Evolutionary conservation across 2,113 vertebrate species (phyloP).

Genomic region (Eira barbara): DNA sequence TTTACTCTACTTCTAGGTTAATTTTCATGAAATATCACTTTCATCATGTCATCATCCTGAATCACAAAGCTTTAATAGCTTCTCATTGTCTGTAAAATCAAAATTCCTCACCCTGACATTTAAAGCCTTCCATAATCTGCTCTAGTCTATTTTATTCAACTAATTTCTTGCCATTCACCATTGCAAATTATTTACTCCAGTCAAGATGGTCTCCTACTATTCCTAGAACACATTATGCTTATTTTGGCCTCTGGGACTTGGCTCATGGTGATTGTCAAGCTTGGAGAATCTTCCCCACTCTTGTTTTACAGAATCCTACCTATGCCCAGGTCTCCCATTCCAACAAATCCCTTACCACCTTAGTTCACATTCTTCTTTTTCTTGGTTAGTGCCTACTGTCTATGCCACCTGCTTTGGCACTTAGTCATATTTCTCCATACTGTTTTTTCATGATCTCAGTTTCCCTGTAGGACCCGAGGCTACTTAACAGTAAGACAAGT

Average conservation of each 20-base stretch:
- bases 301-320: slow-evolving; percentile 17
- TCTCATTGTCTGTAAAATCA: neutral
- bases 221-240: slow-evolving; percentile 21
- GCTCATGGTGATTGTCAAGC: neutral
- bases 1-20: neutral
- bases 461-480: neutral
- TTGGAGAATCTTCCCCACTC: neutral
- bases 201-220: neutral
- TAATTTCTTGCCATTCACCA: slow-evolving; percentile 33
- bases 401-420: neutral
- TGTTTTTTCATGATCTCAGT: slow-evolving; percentile 22
- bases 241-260: neutral
- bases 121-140: slow-evolving; percentile 6
- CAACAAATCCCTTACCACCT: neutral
- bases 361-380: neutral
- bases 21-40: slow-evolving; percentile 44
- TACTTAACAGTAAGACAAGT: neutral
- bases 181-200: slow-evolving; percentile 15
- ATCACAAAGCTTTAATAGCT: slow-evolving; percentile 8
- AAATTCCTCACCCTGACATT: neutral
- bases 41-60: neutral
- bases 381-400: neutral
- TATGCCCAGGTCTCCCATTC: neutral
- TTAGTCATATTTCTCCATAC: slow-evolving; percentile 23
- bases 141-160: neutral